Percentiles rank a stretch among this genome's conserved stretches.
Conservation (phyloP, 2,888 invertebrate genomes). For the Ophion ellenae region DNA sequence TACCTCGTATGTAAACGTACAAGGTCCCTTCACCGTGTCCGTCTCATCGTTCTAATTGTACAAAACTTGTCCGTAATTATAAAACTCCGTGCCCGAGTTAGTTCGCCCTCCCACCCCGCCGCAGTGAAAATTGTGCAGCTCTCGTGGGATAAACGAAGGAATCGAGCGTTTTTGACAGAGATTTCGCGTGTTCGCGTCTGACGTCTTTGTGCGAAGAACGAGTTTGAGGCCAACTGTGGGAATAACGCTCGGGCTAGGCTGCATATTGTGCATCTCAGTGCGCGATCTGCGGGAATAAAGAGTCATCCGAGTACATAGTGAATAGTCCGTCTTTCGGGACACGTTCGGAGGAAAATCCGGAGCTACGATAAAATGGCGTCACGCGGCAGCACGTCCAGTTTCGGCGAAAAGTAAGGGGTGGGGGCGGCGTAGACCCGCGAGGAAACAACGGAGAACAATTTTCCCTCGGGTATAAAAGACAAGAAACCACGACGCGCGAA, state of each 20-base stretch:
- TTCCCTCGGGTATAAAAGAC: neutral
- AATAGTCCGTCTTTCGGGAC: conserved; percentile 46
- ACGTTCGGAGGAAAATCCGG: conserved; percentile 65
- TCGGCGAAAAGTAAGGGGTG: conserved; percentile 65
- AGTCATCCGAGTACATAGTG: conserved; percentile 6
- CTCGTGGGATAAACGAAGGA: conserved; percentile 1
- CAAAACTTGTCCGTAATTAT: neutral
- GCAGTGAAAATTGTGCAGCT: conserved; percentile 5
- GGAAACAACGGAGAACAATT: conserved; percentile 49
- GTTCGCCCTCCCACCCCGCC: neutral
- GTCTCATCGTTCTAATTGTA: conserved; percentile 17
- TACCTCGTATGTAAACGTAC: conserved; percentile 26
- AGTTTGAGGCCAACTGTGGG: neutral
- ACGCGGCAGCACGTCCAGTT: conserved; percentile 75
- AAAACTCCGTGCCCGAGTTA: neutral
- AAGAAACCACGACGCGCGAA: neutral
- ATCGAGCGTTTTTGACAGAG: conserved; percentile 7
- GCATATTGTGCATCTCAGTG: neutral
- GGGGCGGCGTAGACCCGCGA: conserved; percentile 63
- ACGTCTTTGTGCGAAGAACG: neutral
- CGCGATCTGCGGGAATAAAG: conserved; percentile 24
- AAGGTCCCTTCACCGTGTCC: conserved; percentile 27
- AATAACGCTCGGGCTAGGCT: neutral
- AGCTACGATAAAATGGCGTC: conserved; percentile 77
- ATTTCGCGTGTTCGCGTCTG: neutral